Evolutionary conservation across 1,140 invertebrate species (phyloP), one percentile per base, ranked within the genome.

Genomic region (Drosophila ohnishii): DNA sequence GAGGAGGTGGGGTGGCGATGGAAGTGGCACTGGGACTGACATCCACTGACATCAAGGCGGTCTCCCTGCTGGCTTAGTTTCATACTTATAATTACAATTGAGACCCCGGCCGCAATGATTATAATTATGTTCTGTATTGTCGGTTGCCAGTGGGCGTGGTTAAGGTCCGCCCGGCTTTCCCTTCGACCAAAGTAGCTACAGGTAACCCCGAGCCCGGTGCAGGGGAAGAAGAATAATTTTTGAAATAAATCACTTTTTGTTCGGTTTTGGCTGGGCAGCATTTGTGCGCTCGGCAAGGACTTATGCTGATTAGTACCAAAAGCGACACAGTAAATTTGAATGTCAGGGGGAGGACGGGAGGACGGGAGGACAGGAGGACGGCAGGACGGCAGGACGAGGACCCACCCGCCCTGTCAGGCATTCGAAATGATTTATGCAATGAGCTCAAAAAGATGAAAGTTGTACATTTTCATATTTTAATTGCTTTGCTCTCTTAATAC

Each of bases 391-490:
- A 11, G 22, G 37, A 34, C 11, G 11, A 14, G 9, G 13, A 28
- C 16, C 32, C 50, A 16, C 13, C 40, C 61, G 28, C 47, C 51
- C 42, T 71, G 69, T 75, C 77, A 78, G 82, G 78, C 82, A 86
- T 78, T 85, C 78, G 79, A 75, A 88, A 88, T 88, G 84, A 88
- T 88, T 88, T 88, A 88, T 88, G 84, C 84, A 88, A 88, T 88
- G 83, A 86, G 84, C 84, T 88, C 84, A 88, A 84, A 88, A 88
- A 88, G 84, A 88, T 88, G 84, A 88, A 88, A 88, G 84, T 88
- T 88, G 84, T 88, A 88, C 84, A 88, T 88, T 88, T 88, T 88
- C 84, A 88, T 88, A 88, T 88, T 88, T 88, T 88, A 88, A 88
- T 88, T 88, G 84, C 84, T 88, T 88, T 88, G 84, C 84, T 88